Conservation (phyloP, 2,888 invertebrate genomes). For the Megaustenia siamemsis region DNA sequence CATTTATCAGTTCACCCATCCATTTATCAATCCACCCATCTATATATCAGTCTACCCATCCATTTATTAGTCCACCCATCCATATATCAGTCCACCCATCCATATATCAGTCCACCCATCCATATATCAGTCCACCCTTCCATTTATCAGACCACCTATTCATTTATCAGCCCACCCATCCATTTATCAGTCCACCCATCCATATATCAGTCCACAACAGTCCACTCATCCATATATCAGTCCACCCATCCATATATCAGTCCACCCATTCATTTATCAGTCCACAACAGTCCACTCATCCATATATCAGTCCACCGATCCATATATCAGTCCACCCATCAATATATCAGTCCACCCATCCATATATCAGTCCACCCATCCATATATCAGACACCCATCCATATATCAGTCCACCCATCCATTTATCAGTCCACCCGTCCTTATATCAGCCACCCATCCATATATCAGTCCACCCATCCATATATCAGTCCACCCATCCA, state of each 20-base stretch:
- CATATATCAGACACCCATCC: neutral
- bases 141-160: neutral
- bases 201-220: neutral
- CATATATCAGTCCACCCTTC: neutral
- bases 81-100: neutral
- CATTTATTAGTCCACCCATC: neutral
- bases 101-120: neutral
- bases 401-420: neutral
- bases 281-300: neutral
- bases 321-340: no score
- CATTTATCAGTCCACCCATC: neutral
- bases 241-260: neutral
- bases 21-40: neutral
- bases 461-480: neutral
- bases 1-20: neutral
- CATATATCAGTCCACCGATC: neutral
- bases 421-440: neutral
- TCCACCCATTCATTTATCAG: neutral
- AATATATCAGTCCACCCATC: neutral
- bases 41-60: constrained; percentile 2
- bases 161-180: neutral
- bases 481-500: neutral
- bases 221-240: neutral
- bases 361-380: neutral
- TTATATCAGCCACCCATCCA: neutral